Conservation (phyloP, 2,113 vertebrate species). For the Cephalophus harveyi region DNA sequence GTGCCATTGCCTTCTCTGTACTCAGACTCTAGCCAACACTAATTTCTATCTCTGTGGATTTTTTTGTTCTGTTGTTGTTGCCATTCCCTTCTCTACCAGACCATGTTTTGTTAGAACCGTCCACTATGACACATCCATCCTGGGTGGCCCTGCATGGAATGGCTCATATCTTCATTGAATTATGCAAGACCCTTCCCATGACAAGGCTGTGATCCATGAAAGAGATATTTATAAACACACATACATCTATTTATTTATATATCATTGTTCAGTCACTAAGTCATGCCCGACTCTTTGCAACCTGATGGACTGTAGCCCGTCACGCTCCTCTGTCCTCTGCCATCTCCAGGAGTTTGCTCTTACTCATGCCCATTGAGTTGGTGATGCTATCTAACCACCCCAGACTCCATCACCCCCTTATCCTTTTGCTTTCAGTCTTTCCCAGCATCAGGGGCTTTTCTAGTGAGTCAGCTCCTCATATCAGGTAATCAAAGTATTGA, state of each 20-base stretch:
- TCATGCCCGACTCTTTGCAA: background rate
- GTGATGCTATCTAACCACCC: background rate
- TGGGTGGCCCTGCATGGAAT: accelerated
- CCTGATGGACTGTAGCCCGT: accelerated
- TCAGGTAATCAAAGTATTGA: background rate
- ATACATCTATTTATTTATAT: background rate
- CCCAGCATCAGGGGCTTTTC: background rate
- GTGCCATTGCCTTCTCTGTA: background rate
- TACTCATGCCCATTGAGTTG: background rate
- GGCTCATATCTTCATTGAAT: background rate
- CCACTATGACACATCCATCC: background rate
- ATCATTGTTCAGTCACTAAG: background rate
- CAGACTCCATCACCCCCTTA: background rate
- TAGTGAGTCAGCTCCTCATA: background rate
- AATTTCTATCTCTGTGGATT: background rate
- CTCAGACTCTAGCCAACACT: background rate
- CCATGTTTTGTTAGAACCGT: background rate
- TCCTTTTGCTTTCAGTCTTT: background rate
- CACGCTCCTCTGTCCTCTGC: background rate
- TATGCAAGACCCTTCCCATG: background rate
- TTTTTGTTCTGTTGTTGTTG: background rate
- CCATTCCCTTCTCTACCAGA: background rate
- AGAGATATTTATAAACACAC: background rate
- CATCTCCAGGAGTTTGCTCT: background rate
- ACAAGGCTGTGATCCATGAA: background rate